Percentiles rank a stretch among this genome's conserved stretches.
Evolutionary conservation across 2,888 invertebrate species (phyloP).

Genomic region (Clepsis dumicolana): DNA sequence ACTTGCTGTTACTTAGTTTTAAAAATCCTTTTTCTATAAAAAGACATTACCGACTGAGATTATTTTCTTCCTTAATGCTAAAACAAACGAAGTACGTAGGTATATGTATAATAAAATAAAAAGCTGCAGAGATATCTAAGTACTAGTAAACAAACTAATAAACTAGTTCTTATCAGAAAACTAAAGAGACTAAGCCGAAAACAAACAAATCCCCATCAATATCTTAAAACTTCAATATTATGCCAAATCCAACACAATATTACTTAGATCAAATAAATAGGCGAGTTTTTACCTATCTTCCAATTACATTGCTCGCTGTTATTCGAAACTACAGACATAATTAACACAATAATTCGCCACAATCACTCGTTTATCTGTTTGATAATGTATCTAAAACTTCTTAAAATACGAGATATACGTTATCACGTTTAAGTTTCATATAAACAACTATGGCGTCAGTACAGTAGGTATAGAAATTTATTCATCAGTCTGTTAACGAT

Average conservation of each 20-base stretch:
- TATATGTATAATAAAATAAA: too few species aligned
- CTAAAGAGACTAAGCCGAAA: too few species aligned
- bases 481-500: constrained; percentile 30
- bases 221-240: neutral
- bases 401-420: constrained; percentile 8
- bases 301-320: neutral
- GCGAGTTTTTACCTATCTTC: neutral
- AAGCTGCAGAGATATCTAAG: too few species aligned
- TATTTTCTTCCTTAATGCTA: too few species aligned
- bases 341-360: neutral
- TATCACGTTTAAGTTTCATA: constrained; percentile 9
- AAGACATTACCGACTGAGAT: too few species aligned
- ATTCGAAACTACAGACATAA: neutral
- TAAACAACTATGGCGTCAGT: constrained; percentile 21
- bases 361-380: neutral
- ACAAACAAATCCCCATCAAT: neutral
- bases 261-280: neutral
- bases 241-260: neutral
- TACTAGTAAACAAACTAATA: too few species aligned
- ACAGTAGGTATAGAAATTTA: constrained; percentile 3
- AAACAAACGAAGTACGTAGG: too few species aligned
- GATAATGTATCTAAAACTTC: constrained; percentile 11
- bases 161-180: too few species aligned
- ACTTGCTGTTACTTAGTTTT: too few species aligned
- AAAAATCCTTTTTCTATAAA: too few species aligned